Percentiles rank a stretch among this genome's conserved stretches.
Conservation (phyloP, 2,797 vertebrate species). For the Brotula barbata region DNA sequence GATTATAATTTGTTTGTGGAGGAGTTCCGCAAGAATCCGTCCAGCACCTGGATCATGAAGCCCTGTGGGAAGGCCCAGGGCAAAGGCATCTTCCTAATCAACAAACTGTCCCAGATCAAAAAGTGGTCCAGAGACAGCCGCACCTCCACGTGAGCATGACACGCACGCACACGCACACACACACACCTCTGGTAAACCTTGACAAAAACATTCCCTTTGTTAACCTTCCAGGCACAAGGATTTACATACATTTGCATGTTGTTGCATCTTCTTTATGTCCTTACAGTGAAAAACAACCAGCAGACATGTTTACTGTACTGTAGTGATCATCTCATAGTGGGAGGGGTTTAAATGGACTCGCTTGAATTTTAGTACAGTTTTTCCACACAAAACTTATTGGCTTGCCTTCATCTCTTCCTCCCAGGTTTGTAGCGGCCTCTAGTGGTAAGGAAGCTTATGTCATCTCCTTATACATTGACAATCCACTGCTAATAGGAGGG, state of each 20-base stretch:
- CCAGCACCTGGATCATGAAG: constrained; percentile 99
- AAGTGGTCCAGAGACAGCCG: constrained; percentile 99
- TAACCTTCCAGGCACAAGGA: neutral
- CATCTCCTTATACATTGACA: constrained; percentile 97
- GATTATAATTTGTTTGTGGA: constrained; percentile 99
- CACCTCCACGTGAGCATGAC: constrained; percentile 87
- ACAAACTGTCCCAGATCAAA: constrained; percentile 98
- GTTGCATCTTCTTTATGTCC: neutral
- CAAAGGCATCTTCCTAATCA: constrained; percentile 98
- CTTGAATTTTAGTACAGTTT: neutral
- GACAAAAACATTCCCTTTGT: too few relatives aligned
- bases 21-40: constrained; percentile 96
- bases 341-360: neutral
- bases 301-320: neutral
- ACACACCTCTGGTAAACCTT: neutral
- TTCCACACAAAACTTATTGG: neutral
- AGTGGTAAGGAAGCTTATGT: constrained; percentile 95
- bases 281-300: neutral
- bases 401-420: neutral
- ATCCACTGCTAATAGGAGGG: constrained; percentile 93
- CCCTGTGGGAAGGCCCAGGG: constrained; percentile 98
- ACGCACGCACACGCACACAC: constrained; percentile 8
- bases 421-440: constrained; percentile 88
- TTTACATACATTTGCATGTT: constrained; percentile 8
- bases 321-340: neutral